Evolutionary conservation across 2,113 vertebrate genomes (phyloP).

Genomic region (Macrotus californicus): DNA sequence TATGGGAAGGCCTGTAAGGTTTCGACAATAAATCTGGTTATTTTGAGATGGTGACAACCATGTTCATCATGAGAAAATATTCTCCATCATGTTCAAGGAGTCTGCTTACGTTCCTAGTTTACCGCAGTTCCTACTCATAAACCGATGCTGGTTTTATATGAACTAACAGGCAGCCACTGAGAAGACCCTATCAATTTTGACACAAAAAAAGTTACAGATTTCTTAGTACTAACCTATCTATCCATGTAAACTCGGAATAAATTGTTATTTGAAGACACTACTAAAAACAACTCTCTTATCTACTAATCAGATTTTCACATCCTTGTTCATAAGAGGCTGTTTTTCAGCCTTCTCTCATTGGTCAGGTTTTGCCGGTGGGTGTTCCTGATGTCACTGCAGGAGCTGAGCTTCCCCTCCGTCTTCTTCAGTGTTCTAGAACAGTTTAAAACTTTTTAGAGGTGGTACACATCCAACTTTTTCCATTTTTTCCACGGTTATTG

Average conservation of each 20-base stretch:
- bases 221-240: slow-evolving; percentile 2
- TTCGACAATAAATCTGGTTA: not conserved
- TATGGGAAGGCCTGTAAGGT: not conserved
- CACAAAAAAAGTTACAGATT: not conserved
- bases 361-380: not conserved
- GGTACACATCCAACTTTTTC: not conserved
- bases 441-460: not conserved
- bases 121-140: not conserved
- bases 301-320: not conserved
- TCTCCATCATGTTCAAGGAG: not conserved
- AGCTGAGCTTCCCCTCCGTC: not conserved
- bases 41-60: not conserved
- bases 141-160: not conserved
- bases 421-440: not conserved
- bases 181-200: not conserved
- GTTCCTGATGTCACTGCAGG: not conserved
- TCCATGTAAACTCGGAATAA: not conserved
- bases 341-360: not conserved
- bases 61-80: not conserved
- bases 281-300: not conserved
- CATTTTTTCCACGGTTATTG: not conserved
- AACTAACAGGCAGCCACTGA: not conserved
- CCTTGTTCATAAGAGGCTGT: not conserved
- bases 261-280: not conserved
- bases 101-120: not conserved